Evolutionary conservation across 2,797 vertebrate genomes (phyloP), one percentile per base, ranked within the genome.

Genomic region (Thamnophis elegans): DNA sequence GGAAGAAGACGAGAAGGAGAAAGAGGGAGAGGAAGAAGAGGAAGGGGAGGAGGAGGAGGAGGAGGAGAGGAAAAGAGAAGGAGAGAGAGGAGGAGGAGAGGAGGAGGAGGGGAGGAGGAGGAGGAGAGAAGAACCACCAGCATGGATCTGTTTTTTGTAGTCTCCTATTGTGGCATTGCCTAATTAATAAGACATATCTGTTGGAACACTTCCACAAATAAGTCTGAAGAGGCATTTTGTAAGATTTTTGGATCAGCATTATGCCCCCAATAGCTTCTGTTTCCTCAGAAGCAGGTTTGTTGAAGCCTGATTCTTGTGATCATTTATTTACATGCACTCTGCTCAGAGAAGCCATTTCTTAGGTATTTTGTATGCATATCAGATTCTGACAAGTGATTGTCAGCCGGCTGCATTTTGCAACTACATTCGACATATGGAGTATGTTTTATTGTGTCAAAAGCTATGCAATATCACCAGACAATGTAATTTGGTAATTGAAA

Each of bases 311-410:
- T 94, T 68, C 96, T 85, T 95, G 93, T 96, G 95, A 96, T 97
- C 95, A 97, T 97, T 96, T 96, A 96, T 97, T 97, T 96, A 96
- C 95, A 95, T 93, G 86, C 51, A 95, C 95, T 91, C 82, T 93
- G 95, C 96, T 96, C 95, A 90, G 90, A 96, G 96, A 94, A 95
- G 88, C 90, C 88, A 90, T 25, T 88, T 90, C 90, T 95, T 20
- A 65, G 93, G 56, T 91, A 90, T 96, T 97, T 96, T 95, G 96
- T 95, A 94, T 90, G 89, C 95, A 94, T 89, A 73, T 32, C 93
- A 94, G 95, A 93, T 94, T 93, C 89, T 92, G 92, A 93, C 89
- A 78, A 88, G 89, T 1, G 92, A 88, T 89, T 88, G 95, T 94
- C 89, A 90, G 28, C 78, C 93, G 12, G 85, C 59, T 89, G 92